A percentile compares a stretch with the other conserved stretches of the same genome.
phyloP scores from a whole-genome alignment of 1,140 invertebrate genomes.

The Rhyzopertha dominica region DNA sequence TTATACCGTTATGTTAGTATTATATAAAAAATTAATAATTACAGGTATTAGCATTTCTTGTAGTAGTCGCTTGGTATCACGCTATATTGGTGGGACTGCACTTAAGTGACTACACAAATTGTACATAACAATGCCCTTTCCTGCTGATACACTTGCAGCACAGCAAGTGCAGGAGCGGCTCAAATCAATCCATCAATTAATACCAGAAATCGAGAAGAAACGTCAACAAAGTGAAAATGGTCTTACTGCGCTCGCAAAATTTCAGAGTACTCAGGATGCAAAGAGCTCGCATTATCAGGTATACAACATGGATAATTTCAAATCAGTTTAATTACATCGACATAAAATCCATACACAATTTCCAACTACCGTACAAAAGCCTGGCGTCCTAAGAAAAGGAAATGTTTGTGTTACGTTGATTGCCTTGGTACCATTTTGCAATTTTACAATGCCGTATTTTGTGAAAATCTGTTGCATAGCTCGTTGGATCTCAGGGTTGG shows the following conservation, averaged over 20 bases:
- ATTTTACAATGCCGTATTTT: too few relatives aligned
- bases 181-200: slow-evolving; percentile 66
- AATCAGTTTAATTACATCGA: too few relatives aligned
- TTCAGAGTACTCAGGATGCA: slow-evolving; percentile 70
- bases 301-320: slow-evolving; percentile 17
- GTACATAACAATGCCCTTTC: slow-evolving; percentile 59
- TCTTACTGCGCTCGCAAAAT: slow-evolving; percentile 70
- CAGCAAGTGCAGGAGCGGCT: slow-evolving; percentile 78
- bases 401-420: too few relatives aligned
- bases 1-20: not conserved
- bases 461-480: too few relatives aligned
- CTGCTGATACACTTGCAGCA: slow-evolving; percentile 66
- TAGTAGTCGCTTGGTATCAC: slow-evolving; percentile 34
- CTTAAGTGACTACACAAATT: slow-evolving; percentile 11
- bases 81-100: slow-evolving; percentile 25
- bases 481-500: too few relatives aligned
- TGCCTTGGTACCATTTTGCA: too few relatives aligned
- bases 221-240: slow-evolving; percentile 71
- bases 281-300: slow-evolving; percentile 58
- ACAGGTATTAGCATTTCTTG: slow-evolving; percentile 25
- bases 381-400: too few relatives aligned
- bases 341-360: too few relatives aligned
- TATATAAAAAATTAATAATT: slow-evolving; percentile 14
- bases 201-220: slow-evolving; percentile 78
- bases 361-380: too few relatives aligned